Evolutionary conservation across 2,888 invertebrate genomes (phyloP).

Genomic region (Chrysolina haemoptera): DNA sequence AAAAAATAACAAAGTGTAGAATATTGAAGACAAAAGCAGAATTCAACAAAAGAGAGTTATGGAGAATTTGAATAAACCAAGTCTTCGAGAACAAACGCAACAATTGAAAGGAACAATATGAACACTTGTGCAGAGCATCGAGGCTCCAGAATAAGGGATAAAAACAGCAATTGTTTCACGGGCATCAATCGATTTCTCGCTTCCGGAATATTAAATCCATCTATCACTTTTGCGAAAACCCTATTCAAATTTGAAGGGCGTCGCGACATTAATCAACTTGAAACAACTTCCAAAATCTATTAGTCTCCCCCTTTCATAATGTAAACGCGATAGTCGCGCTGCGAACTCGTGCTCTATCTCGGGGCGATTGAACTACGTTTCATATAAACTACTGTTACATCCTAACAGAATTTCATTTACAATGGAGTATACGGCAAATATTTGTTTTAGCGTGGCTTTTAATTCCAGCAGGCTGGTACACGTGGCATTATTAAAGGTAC

Average conservation of each 20-base stretch:
- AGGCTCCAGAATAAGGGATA: not conserved
- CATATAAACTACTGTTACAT: slow-evolving; percentile 20
- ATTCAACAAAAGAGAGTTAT: too few relatives aligned
- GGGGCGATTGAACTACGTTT: slow-evolving; percentile 4
- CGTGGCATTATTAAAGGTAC: slow-evolving; percentile 3
- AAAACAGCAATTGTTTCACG: not conserved
- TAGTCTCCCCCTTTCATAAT: slow-evolving; percentile 32
- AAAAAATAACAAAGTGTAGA: too few relatives aligned
- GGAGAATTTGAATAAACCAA: too few relatives aligned
- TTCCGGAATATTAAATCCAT: slow-evolving; percentile 22
- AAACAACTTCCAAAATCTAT: slow-evolving; percentile 34
- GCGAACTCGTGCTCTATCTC: slow-evolving; percentile 27
- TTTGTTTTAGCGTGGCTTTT: slow-evolving; percentile 25
- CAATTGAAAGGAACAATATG: too few relatives aligned
- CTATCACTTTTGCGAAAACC: slow-evolving; percentile 23
- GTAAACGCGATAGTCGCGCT: slow-evolving; percentile 13
- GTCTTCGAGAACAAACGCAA: too few relatives aligned
- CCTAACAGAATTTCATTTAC: slow-evolving; percentile 21
- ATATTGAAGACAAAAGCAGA: too few relatives aligned
- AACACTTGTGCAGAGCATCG: too few relatives aligned
- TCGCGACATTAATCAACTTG: slow-evolving; percentile 31
- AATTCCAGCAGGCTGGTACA: not conserved
- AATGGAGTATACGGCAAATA: slow-evolving; percentile 19
- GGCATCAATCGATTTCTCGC: slow-evolving; percentile 2
- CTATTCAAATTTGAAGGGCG: slow-evolving; percentile 36